Evolutionary conservation across 2,888 invertebrate species (phyloP), one percentile per base, ranked within the genome.

Genomic region (Leucophenga montana): DNA sequence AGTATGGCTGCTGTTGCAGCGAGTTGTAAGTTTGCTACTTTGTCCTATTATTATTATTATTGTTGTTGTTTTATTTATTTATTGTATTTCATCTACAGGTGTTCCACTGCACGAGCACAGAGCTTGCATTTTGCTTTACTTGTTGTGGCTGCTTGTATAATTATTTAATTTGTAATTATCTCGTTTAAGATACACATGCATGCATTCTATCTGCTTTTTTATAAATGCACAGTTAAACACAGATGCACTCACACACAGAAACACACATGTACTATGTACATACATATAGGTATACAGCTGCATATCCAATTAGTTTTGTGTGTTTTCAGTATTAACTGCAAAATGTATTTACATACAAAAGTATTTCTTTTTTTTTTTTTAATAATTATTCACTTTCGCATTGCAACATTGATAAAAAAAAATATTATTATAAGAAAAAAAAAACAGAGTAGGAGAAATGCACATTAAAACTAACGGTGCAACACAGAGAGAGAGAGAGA

Each of bases 91-190:
- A 78, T 78, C 75, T 80, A 81, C 81, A 81, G 83, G 81, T 81
- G 81, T 81, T 81, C 81, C 81, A 78, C 75, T 74, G 79, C 78
- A 80, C 82, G 78, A 79, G 76, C 82, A 74, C 61, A 61, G 27
- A 57, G 33, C 39, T 67, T 66, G 54, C 18, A 9, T 14, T 44
- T 46, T 64, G 20, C 14, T 27, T 11, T 22, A 20, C 3, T 64
- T 46, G n/a, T 14, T 64, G 78, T 70, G 82, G 77, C 76, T 79
- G 79, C 74, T 76, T 81, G 81, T 82, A 81, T 81, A 81, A 80
- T 82, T 81, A 82, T 81, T 81, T 81, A 81, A 82, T 81, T 81
- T 81, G 78, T 77, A 83, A 82, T 81, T 82, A 77, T 75, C 73
- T 54, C 22, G 18, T 20, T 54, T 54, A 18, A 20, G 9, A 54